These are phyloP conservation scores for Cloeon dipterum DNA, from an alignment of 2,888 invertebrate species.

Conservation along the genomic window DNA sequence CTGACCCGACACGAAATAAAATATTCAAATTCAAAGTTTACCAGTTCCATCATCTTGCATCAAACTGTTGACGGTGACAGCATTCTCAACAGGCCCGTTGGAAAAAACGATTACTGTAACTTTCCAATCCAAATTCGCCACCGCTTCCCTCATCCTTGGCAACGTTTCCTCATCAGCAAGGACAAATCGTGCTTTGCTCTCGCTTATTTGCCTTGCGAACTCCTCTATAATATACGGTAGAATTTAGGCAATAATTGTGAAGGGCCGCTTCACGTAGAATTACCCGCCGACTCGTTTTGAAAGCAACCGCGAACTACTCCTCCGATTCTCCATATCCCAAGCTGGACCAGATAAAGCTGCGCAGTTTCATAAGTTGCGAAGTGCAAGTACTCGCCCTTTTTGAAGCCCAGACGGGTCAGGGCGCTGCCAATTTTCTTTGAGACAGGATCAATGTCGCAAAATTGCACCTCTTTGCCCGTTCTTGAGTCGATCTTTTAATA, in stretches of 20 bases:
- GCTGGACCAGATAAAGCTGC: slow-evolving; percentile 2
- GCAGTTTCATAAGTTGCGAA: slow-evolving; percentile 5
- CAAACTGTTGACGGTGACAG: not conserved
- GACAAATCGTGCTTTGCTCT: not conserved
- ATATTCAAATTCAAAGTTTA: no score
- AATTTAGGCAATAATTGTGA: not conserved
- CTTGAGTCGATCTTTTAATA: slow-evolving; percentile 3
- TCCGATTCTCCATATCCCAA: slow-evolving; percentile 7
- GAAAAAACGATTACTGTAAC: not conserved
- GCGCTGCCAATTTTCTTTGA: slow-evolving; percentile 4
- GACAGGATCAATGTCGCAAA: slow-evolving; percentile 4
- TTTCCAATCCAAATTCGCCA: not conserved
- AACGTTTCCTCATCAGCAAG: not conserved
- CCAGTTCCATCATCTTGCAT: slow-evolving; percentile 2
- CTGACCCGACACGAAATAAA: no score
- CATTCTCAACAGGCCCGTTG: not conserved
- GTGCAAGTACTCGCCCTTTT: slow-evolving; percentile 6
- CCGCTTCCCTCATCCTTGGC: not conserved
- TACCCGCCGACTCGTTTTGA: slow-evolving; percentile 3
- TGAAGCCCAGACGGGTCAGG: slow-evolving; percentile 5
- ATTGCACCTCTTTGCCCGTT: slow-evolving; percentile 2
- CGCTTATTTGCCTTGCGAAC: not conserved
- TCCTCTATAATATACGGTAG: not conserved
- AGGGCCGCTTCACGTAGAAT: not conserved
- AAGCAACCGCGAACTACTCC: slow-evolving; percentile 5